Evolutionary conservation across 2,113 vertebrate genomes (phyloP).

Genomic region (Hypomesus transpacificus): DNA sequence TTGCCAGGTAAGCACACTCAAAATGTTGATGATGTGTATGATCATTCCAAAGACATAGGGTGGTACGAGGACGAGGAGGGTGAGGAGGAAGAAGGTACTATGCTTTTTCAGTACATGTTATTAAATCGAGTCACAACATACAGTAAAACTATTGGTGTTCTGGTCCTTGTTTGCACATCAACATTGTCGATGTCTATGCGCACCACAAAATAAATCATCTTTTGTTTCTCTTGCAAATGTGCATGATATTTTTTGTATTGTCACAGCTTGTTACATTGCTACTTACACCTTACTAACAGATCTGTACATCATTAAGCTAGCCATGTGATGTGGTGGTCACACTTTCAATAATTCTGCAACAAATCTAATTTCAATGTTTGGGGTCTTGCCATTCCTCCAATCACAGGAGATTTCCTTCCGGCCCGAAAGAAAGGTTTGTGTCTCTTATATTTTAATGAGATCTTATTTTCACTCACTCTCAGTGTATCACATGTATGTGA

Average conservation of each 20-base stretch:
- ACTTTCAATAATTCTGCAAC: background rate
- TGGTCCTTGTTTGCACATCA: no score
- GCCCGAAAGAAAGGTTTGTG: slow-evolving; percentile 69
- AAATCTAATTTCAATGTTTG: background rate
- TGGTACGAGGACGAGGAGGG: slow-evolving; percentile 3
- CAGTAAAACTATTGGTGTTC: no score
- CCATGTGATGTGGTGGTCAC: background rate
- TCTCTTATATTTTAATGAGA: background rate
- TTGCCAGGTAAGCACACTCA: background rate
- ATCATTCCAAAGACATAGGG: background rate
- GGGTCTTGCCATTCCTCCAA: background rate
- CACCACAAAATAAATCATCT: no score
- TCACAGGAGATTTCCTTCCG: slow-evolving; percentile 69
- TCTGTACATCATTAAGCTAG: no score
- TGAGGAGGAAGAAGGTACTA: background rate
- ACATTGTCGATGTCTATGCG: no score
- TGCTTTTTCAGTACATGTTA: background rate
- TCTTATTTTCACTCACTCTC: background rate
- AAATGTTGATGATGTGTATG: background rate
- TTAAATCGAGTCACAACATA: background rate
- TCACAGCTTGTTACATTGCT: no score
- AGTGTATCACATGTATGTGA: background rate
- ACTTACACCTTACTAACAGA: no score
- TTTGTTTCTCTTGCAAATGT: no score
- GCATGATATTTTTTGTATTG: no score